Evolutionary conservation across 1,140 invertebrate genomes (phyloP), one percentile per base, ranked within the genome.

Genomic region (Branchinecta lindahli): DNA sequence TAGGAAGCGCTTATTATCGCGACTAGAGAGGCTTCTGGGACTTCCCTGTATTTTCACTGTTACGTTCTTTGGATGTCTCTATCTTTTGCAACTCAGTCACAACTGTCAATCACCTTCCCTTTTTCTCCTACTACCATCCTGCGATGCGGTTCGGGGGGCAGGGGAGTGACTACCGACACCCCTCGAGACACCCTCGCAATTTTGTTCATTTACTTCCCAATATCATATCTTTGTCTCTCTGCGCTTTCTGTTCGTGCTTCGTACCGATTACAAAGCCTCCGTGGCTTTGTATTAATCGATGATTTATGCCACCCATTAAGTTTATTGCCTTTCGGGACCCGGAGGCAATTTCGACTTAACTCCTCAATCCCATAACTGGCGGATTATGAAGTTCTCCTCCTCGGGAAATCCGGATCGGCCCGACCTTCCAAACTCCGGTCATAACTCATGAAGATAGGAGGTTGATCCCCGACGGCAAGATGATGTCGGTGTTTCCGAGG

Each of bases 261-360:
- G 18, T 61, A 15, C 52, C 12, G 52, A 15, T 61, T 20, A 61
- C 18, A 3, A 20, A 61, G 12, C 52, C 52, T 20, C 52, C 18
- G 52, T 4, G 52, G 18, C 52, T 61, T 61, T 15, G 52, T 12
- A 61, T 61, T 61, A 61, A 61, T 61, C 52, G 4, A 61, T 61
- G 52, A 61, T 61, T 61, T 61, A 61, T 61, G 18, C 18, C 52
- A 61, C 52, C 33, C 52, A 61, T 61, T 61, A 61, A 61, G 52
- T 61, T 61, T 61, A 61, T 61, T 61, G 52, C 52, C 52, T 61
- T 61, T 61, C 12, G 1, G 12, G 52, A 20, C 12, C 12, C 52
- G 18, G 18, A 61, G 52, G 52, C 52, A 61, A 61, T 61, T 61
- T 61, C 52, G 52, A 61, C 52, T 61, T 61, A 61, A 61, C 52